Percentiles rank a stretch among this genome's conserved stretches.
Evolutionary conservation across 2,797 vertebrate species (phyloP).

Genomic region (Pangasius sanitwongsei): DNA sequence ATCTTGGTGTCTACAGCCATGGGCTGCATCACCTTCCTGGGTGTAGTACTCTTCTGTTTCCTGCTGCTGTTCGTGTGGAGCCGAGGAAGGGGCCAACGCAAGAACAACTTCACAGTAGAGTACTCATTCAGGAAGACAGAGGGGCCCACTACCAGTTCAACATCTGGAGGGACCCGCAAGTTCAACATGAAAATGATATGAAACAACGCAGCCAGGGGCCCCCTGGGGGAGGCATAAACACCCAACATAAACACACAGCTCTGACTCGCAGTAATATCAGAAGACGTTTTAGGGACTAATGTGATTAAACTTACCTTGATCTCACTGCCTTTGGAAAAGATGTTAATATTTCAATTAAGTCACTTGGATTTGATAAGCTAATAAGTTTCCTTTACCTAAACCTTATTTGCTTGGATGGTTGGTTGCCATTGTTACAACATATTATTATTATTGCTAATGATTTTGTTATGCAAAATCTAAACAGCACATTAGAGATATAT

Average conservation of each 20-base stretch:
- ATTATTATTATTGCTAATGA: background rate
- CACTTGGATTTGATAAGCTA: background rate
- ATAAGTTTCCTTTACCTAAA: conserved; percentile 38
- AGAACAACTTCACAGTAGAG: conserved; percentile 96
- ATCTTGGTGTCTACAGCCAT: conserved; percentile 98
- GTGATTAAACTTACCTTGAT: conserved; percentile 56
- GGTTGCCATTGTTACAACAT: conserved; percentile 17
- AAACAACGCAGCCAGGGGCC: conserved; percentile 86
- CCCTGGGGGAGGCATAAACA: conserved; percentile 79
- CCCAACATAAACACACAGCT: conserved; percentile 75
- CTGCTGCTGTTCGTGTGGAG: conserved; percentile 98
- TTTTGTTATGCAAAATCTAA: conserved; percentile 23
- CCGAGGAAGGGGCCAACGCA: conserved; percentile 93
- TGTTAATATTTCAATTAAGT: conserved; percentile 44
- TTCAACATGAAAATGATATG: conserved; percentile 99
- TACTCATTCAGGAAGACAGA: conserved; percentile 97
- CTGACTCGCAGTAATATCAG: conserved; percentile 66
- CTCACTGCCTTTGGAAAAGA: conserved; percentile 55
- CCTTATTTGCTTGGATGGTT: conserved; percentile 7
- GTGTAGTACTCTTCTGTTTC: conserved; percentile 98
- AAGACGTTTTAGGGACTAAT: conserved; percentile 22
- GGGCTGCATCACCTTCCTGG: conserved; percentile 98
- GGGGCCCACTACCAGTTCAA: conserved; percentile 75
- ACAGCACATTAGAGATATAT: conserved; percentile 3
- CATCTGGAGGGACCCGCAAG: conserved; percentile 90